Evolutionary conservation across 2,113 vertebrate genomes (phyloP).

Genomic region (Corydoras maculifer): DNA sequence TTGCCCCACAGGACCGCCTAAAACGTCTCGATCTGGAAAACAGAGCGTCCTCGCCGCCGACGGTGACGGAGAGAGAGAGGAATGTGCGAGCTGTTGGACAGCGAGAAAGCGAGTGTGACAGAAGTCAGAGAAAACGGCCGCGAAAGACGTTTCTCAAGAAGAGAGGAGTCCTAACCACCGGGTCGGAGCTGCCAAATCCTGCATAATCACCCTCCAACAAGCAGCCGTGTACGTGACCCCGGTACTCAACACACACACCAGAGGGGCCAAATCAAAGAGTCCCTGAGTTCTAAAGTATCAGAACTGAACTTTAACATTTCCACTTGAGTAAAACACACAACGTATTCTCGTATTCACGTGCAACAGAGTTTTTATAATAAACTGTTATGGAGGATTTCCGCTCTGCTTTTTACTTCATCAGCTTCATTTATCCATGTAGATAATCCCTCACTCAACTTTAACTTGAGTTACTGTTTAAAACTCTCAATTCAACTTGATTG

Average conservation of each 20-base stretch:
- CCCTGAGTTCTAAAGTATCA: slow-evolving; percentile 31
- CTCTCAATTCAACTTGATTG: too few species aligned
- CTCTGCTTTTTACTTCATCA: too few species aligned
- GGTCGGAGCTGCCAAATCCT: slow-evolving; percentile 29
- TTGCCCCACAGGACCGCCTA: slow-evolving; percentile 46
- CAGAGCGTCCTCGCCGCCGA: slow-evolving; percentile 20
- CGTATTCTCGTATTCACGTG: too few species aligned
- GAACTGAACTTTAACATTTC: too few species aligned
- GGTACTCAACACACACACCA: slow-evolving; percentile 38
- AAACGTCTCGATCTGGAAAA: slow-evolving; percentile 47
- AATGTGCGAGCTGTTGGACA: slow-evolving; percentile 1
- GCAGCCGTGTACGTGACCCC: slow-evolving; percentile 37
- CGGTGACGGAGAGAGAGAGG: background rate
- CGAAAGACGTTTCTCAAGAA: background rate
- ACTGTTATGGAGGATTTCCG: too few species aligned
- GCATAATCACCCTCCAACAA: slow-evolving; percentile 46
- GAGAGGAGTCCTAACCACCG: slow-evolving; percentile 30
- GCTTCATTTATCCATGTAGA: too few species aligned
- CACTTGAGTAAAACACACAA: too few species aligned
- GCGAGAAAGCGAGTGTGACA: background rate
- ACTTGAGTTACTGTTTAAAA: background rate
- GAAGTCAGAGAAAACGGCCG: background rate
- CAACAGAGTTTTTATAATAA: too few species aligned
- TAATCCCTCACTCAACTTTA: too few species aligned
- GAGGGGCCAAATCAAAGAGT: slow-evolving; percentile 37